Evolutionary conservation across 1,140 invertebrate genomes (phyloP).

Genomic region (Lepidurus couesii): DNA sequence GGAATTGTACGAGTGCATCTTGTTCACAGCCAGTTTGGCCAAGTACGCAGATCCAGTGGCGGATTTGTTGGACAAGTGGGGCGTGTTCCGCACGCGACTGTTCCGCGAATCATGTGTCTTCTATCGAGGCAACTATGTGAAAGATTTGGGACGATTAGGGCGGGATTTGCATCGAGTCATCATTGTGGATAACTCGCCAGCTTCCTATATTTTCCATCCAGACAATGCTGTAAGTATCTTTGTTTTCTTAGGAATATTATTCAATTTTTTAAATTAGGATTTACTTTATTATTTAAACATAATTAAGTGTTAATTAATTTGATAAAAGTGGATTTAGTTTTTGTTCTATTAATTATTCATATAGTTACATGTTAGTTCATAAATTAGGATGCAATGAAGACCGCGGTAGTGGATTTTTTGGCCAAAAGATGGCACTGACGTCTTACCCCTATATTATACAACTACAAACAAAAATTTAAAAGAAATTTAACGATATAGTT

Average conservation of each 20-base stretch:
- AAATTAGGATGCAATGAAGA: too few relatives aligned
- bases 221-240: constrained; percentile 89
- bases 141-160: constrained; percentile 96
- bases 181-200: constrained; percentile 99
- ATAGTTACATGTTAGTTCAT: too few relatives aligned
- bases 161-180: constrained; percentile 93
- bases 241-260: neutral
- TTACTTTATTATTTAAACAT: too few relatives aligned
- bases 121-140: constrained; percentile 99
- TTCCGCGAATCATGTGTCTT: constrained; percentile 99
- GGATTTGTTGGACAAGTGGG: constrained; percentile 95
- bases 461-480: too few relatives aligned
- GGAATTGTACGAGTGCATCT: constrained; percentile 96
- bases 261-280: neutral
- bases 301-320: too few relatives aligned
- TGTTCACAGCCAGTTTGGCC: constrained; percentile 97
- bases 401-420: too few relatives aligned
- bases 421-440: too few relatives aligned
- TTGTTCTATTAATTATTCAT: too few relatives aligned
- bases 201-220: constrained; percentile 99
- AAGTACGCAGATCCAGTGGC: constrained; percentile 99
- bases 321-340: too few relatives aligned
- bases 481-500: too few relatives aligned
- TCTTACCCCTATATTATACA: too few relatives aligned
- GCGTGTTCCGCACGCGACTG: constrained; percentile 89